phyloP scores from a whole-genome alignment of 92 coral and sea anemone genomes.

The Muricea muricata region DNA sequence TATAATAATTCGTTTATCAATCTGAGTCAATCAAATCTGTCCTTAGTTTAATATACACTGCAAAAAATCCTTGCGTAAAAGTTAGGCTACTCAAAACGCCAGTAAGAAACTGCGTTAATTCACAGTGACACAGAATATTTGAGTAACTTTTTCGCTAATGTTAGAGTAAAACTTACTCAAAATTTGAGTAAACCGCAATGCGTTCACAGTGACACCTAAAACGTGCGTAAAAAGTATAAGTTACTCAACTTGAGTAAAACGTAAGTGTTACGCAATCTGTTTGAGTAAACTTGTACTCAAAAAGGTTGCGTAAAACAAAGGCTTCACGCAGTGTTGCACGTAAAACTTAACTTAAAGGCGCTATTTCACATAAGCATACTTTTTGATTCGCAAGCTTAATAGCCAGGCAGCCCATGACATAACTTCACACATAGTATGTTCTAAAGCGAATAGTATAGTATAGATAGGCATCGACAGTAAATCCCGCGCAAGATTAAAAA shows the following conservation, averaged over 20 bases:
- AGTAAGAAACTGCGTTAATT: slow-evolving; percentile 8
- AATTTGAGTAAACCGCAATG: neutral
- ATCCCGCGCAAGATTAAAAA: too few species aligned
- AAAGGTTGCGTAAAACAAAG: neutral
- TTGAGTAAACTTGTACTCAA: slow-evolving; percentile 19
- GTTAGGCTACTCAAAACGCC: neutral
- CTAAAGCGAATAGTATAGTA: too few species aligned
- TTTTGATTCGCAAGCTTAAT: too few species aligned
- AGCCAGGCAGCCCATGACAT: too few species aligned
- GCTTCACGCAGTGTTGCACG: neutral
- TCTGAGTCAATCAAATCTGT: too few species aligned
- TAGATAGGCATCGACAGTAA: too few species aligned
- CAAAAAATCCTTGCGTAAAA: slow-evolving; percentile 1
- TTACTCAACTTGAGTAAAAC: slow-evolving; percentile 13
- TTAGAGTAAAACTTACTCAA: neutral
- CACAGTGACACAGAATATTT: neutral
- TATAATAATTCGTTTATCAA: too few species aligned
- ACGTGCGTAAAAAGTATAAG: neutral
- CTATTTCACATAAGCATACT: too few species aligned
- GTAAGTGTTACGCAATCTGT: neutral
- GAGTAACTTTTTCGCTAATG: neutral
- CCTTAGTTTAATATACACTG: slow-evolving; percentile 1
- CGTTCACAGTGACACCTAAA: slow-evolving; percentile 14
- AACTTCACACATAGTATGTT: too few species aligned
- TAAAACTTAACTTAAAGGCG: too few species aligned